Evolutionary conservation across 2,113 vertebrate genomes (phyloP).

Genomic region (Prionailurus viverrinus): DNA sequence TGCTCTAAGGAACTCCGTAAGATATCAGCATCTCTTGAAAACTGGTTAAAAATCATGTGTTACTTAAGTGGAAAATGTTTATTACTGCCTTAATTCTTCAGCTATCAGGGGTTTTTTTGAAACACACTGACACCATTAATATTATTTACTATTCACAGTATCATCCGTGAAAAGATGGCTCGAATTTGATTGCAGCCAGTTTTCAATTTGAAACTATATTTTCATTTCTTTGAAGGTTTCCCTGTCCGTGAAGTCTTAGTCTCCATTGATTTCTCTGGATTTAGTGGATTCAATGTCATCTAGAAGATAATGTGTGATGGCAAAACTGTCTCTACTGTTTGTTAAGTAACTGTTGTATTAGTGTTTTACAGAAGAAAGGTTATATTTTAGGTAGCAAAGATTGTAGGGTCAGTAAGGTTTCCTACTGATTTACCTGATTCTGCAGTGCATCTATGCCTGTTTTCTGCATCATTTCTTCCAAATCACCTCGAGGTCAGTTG

Average conservation of each 20-base stretch:
- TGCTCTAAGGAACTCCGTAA: slow-evolving; percentile 40
- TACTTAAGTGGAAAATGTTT: slow-evolving; percentile 28
- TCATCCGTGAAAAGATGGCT: not conserved
- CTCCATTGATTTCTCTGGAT: not conserved
- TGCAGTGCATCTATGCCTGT: not conserved
- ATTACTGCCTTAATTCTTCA: not conserved
- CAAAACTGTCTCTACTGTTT: not conserved
- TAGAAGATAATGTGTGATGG: not conserved
- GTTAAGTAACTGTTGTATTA: not conserved
- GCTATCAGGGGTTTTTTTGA: not conserved
- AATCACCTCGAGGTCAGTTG: not conserved
- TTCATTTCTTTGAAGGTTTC: slow-evolving; percentile 6
- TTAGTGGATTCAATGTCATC: not conserved
- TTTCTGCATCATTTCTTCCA: not conserved
- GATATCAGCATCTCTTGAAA: slow-evolving; percentile 37
- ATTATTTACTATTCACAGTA: not conserved
- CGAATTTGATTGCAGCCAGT: not conserved
- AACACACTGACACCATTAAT: not conserved
- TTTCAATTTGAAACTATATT: not conserved
- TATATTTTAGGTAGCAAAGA: not conserved
- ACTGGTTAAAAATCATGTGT: slow-evolving; percentile 48
- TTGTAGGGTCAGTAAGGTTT: not conserved
- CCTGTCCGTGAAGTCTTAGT: not conserved
- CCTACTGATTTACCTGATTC: not conserved
- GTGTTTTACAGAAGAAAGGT: not conserved